These are phyloP conservation scores for Saguinus midas DNA, from an alignment of 2,113 vertebrate genomes.

Conservation along the genomic window DNA sequence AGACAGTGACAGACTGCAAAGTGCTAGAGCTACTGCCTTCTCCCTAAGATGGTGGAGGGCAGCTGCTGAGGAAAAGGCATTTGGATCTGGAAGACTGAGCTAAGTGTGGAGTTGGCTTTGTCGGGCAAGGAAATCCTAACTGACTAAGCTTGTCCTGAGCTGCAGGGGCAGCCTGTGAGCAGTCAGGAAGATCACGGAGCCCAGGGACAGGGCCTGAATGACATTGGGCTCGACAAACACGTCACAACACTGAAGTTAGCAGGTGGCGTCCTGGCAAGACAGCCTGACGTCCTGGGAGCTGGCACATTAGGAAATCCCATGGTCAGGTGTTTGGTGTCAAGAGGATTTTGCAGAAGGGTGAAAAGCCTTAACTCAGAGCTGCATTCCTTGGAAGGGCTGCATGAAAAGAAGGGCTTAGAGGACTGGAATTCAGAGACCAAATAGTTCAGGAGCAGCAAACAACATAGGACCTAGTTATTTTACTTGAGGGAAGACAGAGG, in stretches of 20 bases:
- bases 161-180: not conserved
- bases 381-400: not conserved
- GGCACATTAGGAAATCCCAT: not conserved
- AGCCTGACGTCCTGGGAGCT: not conserved
- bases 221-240: not conserved
- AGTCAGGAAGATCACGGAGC: not conserved
- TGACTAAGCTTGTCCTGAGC: not conserved
- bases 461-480: accelerated
- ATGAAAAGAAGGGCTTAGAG: not conserved
- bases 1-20: too few relatives aligned
- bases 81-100: not conserved
- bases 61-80: too few relatives aligned
- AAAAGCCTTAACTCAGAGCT: not conserved
- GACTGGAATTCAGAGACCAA: accelerated
- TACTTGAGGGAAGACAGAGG: not conserved
- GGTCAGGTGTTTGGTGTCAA: not conserved
- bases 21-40: not conserved
- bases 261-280: not conserved
- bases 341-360: not conserved
- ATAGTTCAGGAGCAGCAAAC: not conserved
- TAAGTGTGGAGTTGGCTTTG: not conserved
- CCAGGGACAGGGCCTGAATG: not conserved
- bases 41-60: not conserved
- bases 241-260: too few relatives aligned
- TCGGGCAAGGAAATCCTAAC: not conserved